phyloP scores from a whole-genome alignment of 2,113 vertebrate genomes.

The Heterocephalus glaber region DNA sequence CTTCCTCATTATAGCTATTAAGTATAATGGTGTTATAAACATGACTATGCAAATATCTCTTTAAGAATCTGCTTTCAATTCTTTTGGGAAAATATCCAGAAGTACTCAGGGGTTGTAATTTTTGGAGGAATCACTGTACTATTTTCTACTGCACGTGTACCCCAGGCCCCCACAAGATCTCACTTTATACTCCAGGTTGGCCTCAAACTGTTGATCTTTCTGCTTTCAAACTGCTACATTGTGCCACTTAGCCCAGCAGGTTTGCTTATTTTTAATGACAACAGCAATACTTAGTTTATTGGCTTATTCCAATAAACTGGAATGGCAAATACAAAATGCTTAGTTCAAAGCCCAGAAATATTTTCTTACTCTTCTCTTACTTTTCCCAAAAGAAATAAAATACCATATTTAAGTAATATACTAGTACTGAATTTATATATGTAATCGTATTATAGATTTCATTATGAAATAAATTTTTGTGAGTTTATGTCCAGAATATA shows the following conservation, averaged over 20 bases:
- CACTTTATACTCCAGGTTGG: background rate
- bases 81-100: background rate
- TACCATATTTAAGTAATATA: background rate
- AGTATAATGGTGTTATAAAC: background rate
- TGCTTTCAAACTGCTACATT: background rate
- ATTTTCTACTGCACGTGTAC: background rate
- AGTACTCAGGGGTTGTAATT: background rate
- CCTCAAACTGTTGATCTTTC: background rate
- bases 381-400: conserved; percentile 36
- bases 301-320: background rate
- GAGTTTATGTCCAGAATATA: background rate
- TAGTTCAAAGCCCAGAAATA: background rate
- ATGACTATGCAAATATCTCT: background rate
- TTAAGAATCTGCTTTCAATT: background rate
- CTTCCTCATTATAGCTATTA: background rate
- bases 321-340: background rate
- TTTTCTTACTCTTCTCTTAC: background rate
- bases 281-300: background rate
- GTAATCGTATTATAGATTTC: background rate
- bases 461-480: background rate
- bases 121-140: background rate
- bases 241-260: background rate
- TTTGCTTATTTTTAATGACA: background rate
- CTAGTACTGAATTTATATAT: background rate
- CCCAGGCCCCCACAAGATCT: background rate